These are phyloP conservation scores for Flexamia atlantica DNA, from an alignment of 2,888 invertebrate genomes.

Conservation along the genomic window DNA sequence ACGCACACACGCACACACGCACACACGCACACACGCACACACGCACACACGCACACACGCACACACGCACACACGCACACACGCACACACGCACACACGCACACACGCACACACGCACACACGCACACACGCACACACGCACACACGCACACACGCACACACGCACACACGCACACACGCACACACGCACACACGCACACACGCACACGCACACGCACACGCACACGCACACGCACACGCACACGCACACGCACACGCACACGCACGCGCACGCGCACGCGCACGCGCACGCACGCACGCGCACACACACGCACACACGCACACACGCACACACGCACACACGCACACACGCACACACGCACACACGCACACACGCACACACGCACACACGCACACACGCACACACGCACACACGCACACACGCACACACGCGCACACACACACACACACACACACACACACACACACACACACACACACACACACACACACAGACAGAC, in stretches of 20 bases:
- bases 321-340: slow-evolving; percentile 24
- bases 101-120: slow-evolving; percentile 24
- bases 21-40: slow-evolving; percentile 45
- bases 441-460: slow-evolving; percentile 49
- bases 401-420: slow-evolving; percentile 42
- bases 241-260: slow-evolving; percentile 42
- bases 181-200: slow-evolving; percentile 42
- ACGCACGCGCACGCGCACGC: slow-evolving; percentile 28
- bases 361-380: slow-evolving; percentile 36
- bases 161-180: slow-evolving; percentile 12
- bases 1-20: slow-evolving; percentile 41
- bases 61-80: slow-evolving; percentile 28
- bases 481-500: slow-evolving; percentile 46
- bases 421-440: slow-evolving; percentile 42
- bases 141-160: slow-evolving; percentile 26
- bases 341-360: slow-evolving; percentile 36
- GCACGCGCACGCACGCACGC: slow-evolving; percentile 28
- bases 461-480: slow-evolving; percentile 49
- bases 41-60: slow-evolving; percentile 32
- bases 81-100: slow-evolving; percentile 35
- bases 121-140: slow-evolving; percentile 36
- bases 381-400: slow-evolving; percentile 36
- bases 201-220: slow-evolving; percentile 42
- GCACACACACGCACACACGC: slow-evolving; percentile 32
- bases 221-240: slow-evolving; percentile 38